These are phyloP conservation scores for Ephestia elutella DNA, from an alignment of 1,140 invertebrate genomes.

Conservation along the genomic window DNA sequence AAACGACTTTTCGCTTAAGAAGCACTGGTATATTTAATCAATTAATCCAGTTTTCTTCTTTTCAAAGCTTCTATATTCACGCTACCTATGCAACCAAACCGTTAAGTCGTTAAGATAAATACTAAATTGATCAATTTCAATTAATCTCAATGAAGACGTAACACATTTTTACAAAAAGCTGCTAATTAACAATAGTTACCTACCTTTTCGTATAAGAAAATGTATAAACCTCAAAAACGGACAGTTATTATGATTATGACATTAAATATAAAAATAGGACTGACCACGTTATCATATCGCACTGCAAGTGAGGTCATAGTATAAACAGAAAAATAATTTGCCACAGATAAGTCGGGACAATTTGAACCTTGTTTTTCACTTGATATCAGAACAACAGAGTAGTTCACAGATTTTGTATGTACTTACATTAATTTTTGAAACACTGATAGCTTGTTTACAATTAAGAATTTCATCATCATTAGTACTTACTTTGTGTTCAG, in stretches of 20 bases:
- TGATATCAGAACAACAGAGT: not conserved
- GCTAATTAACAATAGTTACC: no score
- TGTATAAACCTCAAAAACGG: not conserved
- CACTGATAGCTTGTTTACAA: not conserved
- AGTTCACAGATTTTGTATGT: not conserved
- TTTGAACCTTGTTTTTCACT: constrained; percentile 41
- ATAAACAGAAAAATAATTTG: constrained; percentile 70
- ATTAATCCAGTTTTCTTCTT: no score
- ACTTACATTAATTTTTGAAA: not conserved
- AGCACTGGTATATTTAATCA: no score
- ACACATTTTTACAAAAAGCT: no score
- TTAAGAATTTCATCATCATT: not conserved
- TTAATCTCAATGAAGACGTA: no score
- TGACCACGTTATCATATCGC: constrained; percentile 33
- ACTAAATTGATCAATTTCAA: no score
- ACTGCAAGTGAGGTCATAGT: constrained; percentile 36
- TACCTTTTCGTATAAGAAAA: no score
- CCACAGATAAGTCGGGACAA: constrained; percentile 47
- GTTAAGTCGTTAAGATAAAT: no score
- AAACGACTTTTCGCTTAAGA: no score
- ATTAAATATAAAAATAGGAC: constrained; percentile 41
- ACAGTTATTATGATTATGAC: constrained; percentile 24
- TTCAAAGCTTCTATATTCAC: no score
- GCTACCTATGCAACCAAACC: no score
- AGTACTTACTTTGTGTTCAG: no score